Evolutionary conservation across 1,140 invertebrate genomes (phyloP).

Genomic region (Pachyrhynchus sulphureomaculatus): DNA sequence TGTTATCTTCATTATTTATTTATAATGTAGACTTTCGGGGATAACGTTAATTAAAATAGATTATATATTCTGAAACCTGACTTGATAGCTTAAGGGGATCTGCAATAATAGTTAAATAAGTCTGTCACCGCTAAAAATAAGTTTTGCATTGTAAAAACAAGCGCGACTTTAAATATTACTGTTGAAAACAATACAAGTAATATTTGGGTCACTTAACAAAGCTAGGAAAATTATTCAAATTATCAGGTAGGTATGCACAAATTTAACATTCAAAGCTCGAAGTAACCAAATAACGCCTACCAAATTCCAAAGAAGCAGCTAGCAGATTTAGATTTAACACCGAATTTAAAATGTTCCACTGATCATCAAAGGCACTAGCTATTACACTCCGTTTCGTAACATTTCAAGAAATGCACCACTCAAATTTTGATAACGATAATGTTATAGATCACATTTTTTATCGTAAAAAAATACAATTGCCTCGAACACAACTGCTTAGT

Average conservation of each 20-base stretch:
- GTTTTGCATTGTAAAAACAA: constrained; percentile 15
- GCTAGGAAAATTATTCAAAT: background rate
- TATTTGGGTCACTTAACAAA: constrained; percentile 10
- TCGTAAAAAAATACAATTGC: background rate
- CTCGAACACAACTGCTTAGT: constrained; percentile 20
- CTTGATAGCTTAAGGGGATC: background rate
- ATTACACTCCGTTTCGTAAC: background rate
- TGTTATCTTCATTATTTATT: background rate
- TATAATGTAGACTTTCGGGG: background rate
- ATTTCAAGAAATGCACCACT: constrained; percentile 8
- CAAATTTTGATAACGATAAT: background rate
- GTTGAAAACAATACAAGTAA: background rate
- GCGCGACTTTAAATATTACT: background rate
- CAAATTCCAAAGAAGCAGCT: constrained; percentile 38
- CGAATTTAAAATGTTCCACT: constrained; percentile 1
- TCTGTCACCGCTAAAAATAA: constrained; percentile 38
- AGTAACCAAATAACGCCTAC: constrained; percentile 36
- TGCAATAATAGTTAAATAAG: constrained; percentile 11
- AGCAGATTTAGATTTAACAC: background rate
- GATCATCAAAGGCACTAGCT: background rate
- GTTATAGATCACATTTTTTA: background rate
- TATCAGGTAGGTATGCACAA: constrained; percentile 10
- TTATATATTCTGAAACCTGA: constrained; percentile 8
- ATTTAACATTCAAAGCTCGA: constrained; percentile 6
- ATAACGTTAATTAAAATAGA: background rate